Percentiles rank a stretch among this genome's conserved stretches.
Evolutionary conservation across 92 coral and sea anemone genomes (phyloP).

Genomic region (Paragorgia papillata): DNA sequence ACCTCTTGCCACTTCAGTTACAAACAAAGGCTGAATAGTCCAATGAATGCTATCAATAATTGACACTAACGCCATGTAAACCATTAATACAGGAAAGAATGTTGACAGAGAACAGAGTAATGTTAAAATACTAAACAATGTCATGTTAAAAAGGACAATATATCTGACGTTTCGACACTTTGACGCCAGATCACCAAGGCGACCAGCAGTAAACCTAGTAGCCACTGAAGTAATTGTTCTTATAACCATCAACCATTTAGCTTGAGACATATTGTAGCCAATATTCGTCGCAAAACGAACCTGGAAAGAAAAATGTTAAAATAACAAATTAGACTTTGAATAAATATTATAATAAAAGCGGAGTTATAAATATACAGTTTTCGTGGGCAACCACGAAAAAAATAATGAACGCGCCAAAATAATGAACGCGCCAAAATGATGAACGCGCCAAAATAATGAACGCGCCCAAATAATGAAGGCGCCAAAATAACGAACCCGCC

Average conservation of each 20-base stretch:
- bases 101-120: slow-evolving; percentile 1
- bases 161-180: slow-evolving; percentile 6
- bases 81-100: slow-evolving; percentile 4
- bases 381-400: no score
- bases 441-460: no score
- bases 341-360: no score
- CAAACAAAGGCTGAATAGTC: slow-evolving; percentile 14
- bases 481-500: no score
- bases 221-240: slow-evolving; percentile 12
- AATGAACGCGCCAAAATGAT: no score
- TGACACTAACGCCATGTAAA: slow-evolving; percentile 28
- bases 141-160: background rate
- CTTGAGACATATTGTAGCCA: slow-evolving; percentile 16
- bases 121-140: slow-evolving; percentile 17
- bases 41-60: slow-evolving; percentile 32
- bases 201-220: slow-evolving; percentile 7
- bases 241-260: slow-evolving; percentile 27
- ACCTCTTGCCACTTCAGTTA: slow-evolving; percentile 2
- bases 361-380: no score
- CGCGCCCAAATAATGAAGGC: no score
- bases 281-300: slow-evolving; percentile 29
- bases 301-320: background rate
- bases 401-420: no score
- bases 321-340: no score
- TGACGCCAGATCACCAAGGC: background rate